phyloP scores from a whole-genome alignment of 2,888 invertebrate species.

The Altica lythri region DNA sequence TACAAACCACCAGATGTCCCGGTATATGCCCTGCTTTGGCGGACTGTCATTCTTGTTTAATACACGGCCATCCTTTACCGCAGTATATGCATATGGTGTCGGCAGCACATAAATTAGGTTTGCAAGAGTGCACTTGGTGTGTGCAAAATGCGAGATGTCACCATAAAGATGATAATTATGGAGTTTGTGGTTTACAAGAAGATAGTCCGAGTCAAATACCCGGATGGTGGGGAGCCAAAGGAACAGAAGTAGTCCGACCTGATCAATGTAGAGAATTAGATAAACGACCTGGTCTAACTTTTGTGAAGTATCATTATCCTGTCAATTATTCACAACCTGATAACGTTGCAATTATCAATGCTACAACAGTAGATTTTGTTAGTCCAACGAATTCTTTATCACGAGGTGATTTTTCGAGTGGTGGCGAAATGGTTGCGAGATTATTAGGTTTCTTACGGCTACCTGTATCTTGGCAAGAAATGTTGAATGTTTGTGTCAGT shows the following conservation, averaged over 20 bases:
- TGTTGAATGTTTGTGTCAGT: slow-evolving; percentile 77
- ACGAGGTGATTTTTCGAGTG: slow-evolving; percentile 66
- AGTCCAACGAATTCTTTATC: slow-evolving; percentile 71
- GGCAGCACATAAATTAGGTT: slow-evolving; percentile 72
- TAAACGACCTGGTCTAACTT: slow-evolving; percentile 85
- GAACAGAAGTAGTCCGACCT: slow-evolving; percentile 64
- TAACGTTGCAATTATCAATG: slow-evolving; percentile 78
- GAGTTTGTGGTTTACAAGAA: slow-evolving; percentile 78
- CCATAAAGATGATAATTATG: slow-evolving; percentile 80
- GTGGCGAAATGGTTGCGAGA: slow-evolving; percentile 77
- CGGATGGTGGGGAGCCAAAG: slow-evolving; percentile 90
- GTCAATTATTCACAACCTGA: slow-evolving; percentile 89
- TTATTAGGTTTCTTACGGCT: slow-evolving; percentile 83
- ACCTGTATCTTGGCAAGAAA: slow-evolving; percentile 75
- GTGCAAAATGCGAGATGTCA: slow-evolving; percentile 91
- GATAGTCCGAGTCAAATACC: slow-evolving; percentile 81
- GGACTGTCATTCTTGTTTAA: slow-evolving; percentile 89
- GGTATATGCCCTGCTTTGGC: slow-evolving; percentile 87
- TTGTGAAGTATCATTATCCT: slow-evolving; percentile 85
- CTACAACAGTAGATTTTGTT: slow-evolving; percentile 79
- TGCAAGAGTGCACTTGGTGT: slow-evolving; percentile 89
- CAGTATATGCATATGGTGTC: slow-evolving; percentile 57
- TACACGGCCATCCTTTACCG: slow-evolving; percentile 71
- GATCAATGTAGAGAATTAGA: slow-evolving; percentile 79
- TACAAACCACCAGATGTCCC: slow-evolving; percentile 83